Evolutionary conservation across 2,888 invertebrate species (phyloP).

Genomic region (Thumatha senex): DNA sequence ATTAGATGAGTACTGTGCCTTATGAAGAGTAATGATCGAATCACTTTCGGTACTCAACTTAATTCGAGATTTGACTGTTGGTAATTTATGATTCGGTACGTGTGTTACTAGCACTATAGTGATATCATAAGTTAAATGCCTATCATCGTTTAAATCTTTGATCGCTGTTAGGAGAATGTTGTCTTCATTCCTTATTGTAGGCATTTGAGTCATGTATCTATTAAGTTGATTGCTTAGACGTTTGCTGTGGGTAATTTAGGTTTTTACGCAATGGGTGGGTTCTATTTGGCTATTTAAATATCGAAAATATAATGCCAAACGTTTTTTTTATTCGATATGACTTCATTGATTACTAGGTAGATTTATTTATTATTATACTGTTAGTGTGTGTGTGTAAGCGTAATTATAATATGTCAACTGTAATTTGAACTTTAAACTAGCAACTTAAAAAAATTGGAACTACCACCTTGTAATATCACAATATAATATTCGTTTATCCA

Average conservation of each 20-base stretch:
- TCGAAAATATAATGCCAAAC: not conserved
- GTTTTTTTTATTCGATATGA: not conserved
- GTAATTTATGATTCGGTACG: slow-evolving; percentile 67
- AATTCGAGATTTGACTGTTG: slow-evolving; percentile 71
- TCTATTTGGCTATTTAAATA: slow-evolving; percentile 9
- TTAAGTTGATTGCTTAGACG: slow-evolving; percentile 20
- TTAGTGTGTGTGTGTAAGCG: too few relatives aligned
- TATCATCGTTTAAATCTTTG: slow-evolving; percentile 38
- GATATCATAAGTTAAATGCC: slow-evolving; percentile 48
- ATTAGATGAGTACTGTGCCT: slow-evolving; percentile 75
- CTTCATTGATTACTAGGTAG: too few relatives aligned
- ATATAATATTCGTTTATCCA: too few relatives aligned
- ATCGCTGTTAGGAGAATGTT: slow-evolving; percentile 27
- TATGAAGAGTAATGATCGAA: slow-evolving; percentile 79
- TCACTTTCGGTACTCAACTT: slow-evolving; percentile 74
- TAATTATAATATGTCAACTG: too few relatives aligned
- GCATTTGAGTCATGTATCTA: slow-evolving; percentile 25
- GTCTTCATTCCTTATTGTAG: slow-evolving; percentile 27
- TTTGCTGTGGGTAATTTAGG: slow-evolving; percentile 4
- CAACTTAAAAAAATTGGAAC: too few relatives aligned
- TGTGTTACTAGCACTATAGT: slow-evolving; percentile 57
- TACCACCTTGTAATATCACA: too few relatives aligned
- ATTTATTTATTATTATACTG: too few relatives aligned
- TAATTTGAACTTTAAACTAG: too few relatives aligned
- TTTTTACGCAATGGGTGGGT: slow-evolving; percentile 6